These are phyloP conservation scores for Notarius quadriscutis DNA, from an alignment of 2,113 vertebrate species.

Conservation along the genomic window DNA sequence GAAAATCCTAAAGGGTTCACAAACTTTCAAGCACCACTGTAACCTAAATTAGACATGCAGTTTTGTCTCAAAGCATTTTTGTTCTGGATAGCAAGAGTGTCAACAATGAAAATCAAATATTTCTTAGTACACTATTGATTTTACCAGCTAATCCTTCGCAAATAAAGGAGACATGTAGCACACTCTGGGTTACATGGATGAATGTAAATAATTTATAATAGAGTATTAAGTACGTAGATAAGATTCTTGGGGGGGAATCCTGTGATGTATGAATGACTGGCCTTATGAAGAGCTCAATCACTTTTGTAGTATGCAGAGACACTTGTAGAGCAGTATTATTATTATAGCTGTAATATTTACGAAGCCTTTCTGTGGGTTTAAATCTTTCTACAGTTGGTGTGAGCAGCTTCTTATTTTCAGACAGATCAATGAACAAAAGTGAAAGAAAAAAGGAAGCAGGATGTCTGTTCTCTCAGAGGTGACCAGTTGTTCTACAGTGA, in stretches of 20 bases:
- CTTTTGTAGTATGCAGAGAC: background rate
- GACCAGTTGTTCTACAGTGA: background rate
- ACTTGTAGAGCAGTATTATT: background rate
- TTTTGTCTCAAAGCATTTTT: background rate
- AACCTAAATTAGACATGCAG: background rate
- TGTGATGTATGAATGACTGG: background rate
- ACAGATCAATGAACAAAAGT: conserved; percentile 60
- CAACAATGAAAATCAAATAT: background rate
- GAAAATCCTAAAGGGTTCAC: no score
- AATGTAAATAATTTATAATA: no score
- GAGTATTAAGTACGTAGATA: background rate
- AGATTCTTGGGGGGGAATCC: background rate
- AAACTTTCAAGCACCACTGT: no score
- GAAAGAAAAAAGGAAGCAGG: conserved; percentile 63
- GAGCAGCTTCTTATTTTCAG: conserved; percentile 65
- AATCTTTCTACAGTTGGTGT: conserved; percentile 62
- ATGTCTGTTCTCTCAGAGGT: background rate
- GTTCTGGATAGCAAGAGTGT: no score
- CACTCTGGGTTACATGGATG: no score
- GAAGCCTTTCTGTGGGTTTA: background rate
- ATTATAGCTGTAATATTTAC: background rate
- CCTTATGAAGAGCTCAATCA: background rate
- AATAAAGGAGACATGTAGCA: background rate
- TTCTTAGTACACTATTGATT: background rate
- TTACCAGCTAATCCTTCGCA: background rate